A percentile compares a stretch with the other conserved stretches of the same genome.
phyloP scores from a whole-genome alignment of 2,113 vertebrate species.

The Erpornis zantholeuca region DNA sequence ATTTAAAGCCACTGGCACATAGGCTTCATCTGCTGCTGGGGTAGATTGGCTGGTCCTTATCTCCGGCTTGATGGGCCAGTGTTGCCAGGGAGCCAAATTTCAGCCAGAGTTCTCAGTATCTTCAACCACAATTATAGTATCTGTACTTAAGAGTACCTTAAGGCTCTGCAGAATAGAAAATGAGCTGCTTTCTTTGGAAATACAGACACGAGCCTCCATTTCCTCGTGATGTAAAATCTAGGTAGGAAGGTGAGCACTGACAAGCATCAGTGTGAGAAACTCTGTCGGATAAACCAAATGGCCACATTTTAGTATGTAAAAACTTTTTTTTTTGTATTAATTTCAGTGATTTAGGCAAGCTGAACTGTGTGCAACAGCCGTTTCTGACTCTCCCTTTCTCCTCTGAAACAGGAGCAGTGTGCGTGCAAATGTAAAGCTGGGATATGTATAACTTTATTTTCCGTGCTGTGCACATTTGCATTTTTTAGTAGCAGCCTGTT shows the following conservation, averaged over 20 bases:
- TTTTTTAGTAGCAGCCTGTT: conserved; percentile 42
- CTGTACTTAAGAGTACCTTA: neutral
- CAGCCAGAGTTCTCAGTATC: neutral
- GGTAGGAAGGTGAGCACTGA: neutral
- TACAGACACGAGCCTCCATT: neutral
- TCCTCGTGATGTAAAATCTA: neutral
- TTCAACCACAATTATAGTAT: neutral
- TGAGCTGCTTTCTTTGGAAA: neutral
- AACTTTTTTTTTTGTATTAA: neutral
- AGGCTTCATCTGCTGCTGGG: neutral
- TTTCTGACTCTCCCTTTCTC: neutral
- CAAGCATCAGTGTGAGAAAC: neutral
- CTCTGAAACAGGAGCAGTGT: neutral
- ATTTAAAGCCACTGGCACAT: neutral
- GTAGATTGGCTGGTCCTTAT: neutral
- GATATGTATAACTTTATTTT: neutral
- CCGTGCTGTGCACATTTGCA: neutral
- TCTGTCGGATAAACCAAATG: neutral
- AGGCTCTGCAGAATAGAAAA: neutral
- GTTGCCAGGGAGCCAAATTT: neutral
- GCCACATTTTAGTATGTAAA: neutral
- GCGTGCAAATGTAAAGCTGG: neutral
- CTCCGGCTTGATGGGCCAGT: neutral
- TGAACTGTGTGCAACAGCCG: neutral
- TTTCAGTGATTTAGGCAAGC: neutral